phyloP scores from a whole-genome alignment of 2,888 invertebrate genomes.

The Sericinus montela region DNA sequence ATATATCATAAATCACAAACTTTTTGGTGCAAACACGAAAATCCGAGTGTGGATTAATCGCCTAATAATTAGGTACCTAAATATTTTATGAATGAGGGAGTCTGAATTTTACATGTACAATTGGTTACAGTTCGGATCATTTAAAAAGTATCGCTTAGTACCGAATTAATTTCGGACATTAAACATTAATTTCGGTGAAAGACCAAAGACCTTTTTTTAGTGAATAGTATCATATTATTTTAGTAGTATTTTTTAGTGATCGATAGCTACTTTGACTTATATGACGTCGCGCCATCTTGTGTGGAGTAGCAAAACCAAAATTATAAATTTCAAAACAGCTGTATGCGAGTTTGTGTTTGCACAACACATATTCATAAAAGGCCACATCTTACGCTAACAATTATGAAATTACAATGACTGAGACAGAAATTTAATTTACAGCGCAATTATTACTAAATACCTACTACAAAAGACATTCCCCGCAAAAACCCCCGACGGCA shows the following conservation, averaged over 20 bases:
- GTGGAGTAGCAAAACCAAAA: slow-evolving; percentile 21
- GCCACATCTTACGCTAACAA: slow-evolving; percentile 37
- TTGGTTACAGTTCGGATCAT: too few species aligned
- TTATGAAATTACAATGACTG: slow-evolving; percentile 59
- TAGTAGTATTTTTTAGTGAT: neutral
- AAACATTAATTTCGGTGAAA: too few species aligned
- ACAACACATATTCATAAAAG: slow-evolving; percentile 18
- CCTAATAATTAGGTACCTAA: slow-evolving; percentile 53
- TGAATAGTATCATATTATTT: neutral
- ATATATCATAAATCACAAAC: slow-evolving; percentile 73
- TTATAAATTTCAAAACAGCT: slow-evolving; percentile 11
- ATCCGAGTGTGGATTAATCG: slow-evolving; percentile 58
- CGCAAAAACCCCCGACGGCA: slow-evolving; percentile 51
- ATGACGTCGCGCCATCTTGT: slow-evolving; percentile 34
- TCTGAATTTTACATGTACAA: too few species aligned
- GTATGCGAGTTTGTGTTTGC: slow-evolving; percentile 1
- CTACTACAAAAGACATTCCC: slow-evolving; percentile 64
- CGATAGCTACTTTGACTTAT: neutral
- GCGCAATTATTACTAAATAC: slow-evolving; percentile 59
- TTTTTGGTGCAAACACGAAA: slow-evolving; percentile 57
- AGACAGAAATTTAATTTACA: slow-evolving; percentile 58
- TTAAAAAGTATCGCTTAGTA: too few species aligned
- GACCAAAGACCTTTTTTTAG: neutral
- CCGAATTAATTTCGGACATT: too few species aligned
- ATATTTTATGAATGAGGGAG: neutral